A percentile compares a stretch with the other conserved stretches of the same genome.
These are phyloP conservation scores for Caenorhabditis zanzibari DNA, from an alignment of 2,888 invertebrate genomes.

Conservation along the genomic window DNA sequence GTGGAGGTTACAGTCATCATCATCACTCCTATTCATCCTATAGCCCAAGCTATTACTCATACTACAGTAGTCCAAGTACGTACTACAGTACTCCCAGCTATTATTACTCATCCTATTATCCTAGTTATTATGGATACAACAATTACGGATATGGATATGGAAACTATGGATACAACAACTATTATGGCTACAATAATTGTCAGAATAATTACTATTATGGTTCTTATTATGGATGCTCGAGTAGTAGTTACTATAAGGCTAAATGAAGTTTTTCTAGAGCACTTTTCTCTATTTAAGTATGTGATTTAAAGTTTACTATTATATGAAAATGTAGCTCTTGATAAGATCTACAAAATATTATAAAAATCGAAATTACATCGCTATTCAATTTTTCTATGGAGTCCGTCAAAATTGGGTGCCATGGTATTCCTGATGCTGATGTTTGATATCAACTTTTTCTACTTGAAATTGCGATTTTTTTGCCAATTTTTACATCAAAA, in stretches of 20 bases:
- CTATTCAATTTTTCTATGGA: too few species aligned
- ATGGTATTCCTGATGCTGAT: too few species aligned
- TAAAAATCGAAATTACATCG: too few species aligned
- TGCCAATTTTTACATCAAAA: too few species aligned
- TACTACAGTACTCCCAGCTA: not conserved
- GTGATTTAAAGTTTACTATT: too few species aligned
- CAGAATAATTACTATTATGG: not conserved
- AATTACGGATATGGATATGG: slow-evolving; percentile 1
- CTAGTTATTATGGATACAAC: slow-evolving; percentile 11
- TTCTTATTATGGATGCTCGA: not conserved
- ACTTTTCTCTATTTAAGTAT: too few species aligned
- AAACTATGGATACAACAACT: not conserved
- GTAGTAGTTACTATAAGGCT: slow-evolving; percentile 9
- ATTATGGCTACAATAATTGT: not conserved
- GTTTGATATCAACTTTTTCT: too few species aligned
- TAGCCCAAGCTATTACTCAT: not conserved
- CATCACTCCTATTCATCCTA: not conserved
- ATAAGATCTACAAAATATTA: too few species aligned
- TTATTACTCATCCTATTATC: not conserved
- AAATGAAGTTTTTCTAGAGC: not conserved
- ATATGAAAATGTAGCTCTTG: too few species aligned
- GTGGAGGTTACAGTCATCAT: not conserved
- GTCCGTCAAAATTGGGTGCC: too few species aligned
- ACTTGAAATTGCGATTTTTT: too few species aligned
- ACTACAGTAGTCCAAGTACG: not conserved